These are phyloP conservation scores for Amphipoea lucens DNA, from an alignment of 2,888 invertebrate species.

Conservation along the genomic window DNA sequence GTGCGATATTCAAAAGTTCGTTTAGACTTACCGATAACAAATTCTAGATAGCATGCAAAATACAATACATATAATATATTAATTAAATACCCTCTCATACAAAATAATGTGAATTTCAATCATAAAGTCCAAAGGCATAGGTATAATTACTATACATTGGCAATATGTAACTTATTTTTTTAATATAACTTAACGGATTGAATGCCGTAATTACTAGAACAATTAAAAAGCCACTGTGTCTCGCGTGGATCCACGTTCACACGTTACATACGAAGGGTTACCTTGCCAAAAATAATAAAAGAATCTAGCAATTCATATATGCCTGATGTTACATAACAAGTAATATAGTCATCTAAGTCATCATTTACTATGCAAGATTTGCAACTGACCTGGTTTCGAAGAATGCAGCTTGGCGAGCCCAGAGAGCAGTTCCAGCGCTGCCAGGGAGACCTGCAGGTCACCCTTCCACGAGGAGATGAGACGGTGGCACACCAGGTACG, in stretches of 20 bases:
- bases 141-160: not conserved
- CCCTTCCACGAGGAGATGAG: constrained; percentile 99
- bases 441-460: constrained; percentile 97
- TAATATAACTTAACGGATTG: not conserved
- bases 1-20: not conserved
- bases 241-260: too few species aligned
- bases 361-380: not conserved
- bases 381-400: constrained; percentile 94
- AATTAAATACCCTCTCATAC: not conserved
- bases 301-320: not conserved
- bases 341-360: too few species aligned
- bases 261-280: not conserved
- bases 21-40: constrained; percentile 83
- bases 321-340: not conserved
- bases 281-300: not conserved
- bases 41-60: constrained; percentile 83
- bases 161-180: not conserved
- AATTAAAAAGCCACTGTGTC: too few species aligned
- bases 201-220: too few species aligned
- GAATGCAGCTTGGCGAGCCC: constrained; percentile 97
- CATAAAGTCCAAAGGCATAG: not conserved
- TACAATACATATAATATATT: constrained; percentile 35
- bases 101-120: not conserved
- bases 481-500: constrained; percentile 98
- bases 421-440: constrained; percentile 97